Evolutionary conservation across 2,888 invertebrate genomes (phyloP), one percentile per base, ranked within the genome.

Genomic region (Hypsopygia costalis): DNA sequence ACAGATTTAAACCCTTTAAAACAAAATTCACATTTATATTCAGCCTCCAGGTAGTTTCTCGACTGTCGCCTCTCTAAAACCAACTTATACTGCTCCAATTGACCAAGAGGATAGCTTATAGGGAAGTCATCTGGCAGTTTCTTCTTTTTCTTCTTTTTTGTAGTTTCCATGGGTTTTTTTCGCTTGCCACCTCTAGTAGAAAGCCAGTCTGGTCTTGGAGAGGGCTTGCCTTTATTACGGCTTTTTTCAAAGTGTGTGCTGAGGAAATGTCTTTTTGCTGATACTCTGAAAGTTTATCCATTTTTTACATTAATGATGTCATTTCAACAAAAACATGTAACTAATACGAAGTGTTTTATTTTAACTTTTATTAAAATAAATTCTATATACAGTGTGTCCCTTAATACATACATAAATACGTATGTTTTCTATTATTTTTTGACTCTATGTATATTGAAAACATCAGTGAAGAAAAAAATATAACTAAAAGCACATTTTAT

Each of bases 231-330:
- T 12, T 65, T 69, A 45, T 66, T 69, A 6, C 44, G 44, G 1
- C 68, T 66, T 9, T 72, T 70, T 42, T 78, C 72, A 25, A 81
- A 52, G 40, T 86, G 86, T 1, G 59, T 51, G 60, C 66, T 65
- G 12, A 81, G 72, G 51, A 55, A 86, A 47, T 87, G 86, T 12
- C 79, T 73, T 46, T 85, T 87, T 1, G 86, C 86, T 52, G 78
- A 64, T 11, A 63, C 56, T 45, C 86, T 86, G 60, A 28, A 52
- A 51, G 21, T 32, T 25, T 38, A 16, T 10, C 16, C 25, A 42
- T 4, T 16, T 12, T 36, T 40, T 6, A n/a, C n/a, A n/a, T n/a
- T n/a, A n/a, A n/a, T n/a, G n/a, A n/a, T n/a, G n/a, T n/a, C n/a
- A n/a, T n/a, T n/a, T n/a, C n/a, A n/a, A n/a, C n/a, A n/a, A n/a